Conservation (phyloP, 2,113 vertebrate genomes). For the Amazona guildingii region DNA sequence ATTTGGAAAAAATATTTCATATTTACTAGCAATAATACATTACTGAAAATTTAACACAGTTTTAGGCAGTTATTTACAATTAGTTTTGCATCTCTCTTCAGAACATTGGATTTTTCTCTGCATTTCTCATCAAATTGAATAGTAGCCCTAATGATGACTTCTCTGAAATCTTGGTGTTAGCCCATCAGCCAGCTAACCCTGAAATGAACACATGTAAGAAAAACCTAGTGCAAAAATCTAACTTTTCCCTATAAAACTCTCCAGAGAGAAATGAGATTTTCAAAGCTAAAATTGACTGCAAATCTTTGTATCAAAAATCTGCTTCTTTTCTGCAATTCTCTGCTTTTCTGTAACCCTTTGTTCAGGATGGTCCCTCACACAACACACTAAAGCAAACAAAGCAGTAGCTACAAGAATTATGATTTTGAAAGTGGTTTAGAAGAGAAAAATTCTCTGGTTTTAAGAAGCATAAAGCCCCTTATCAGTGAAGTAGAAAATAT, state of each 20-base stretch:
- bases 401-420: neutral
- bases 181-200: neutral
- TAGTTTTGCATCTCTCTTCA: neutral
- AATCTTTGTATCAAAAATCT: neutral
- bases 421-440: neutral
- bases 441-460: neutral
- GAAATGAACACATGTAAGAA: neutral
- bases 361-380: neutral
- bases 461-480: neutral
- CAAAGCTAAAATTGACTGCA: neutral
- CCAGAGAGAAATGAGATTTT: neutral
- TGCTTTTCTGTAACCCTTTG: neutral
- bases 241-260: neutral
- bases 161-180: neutral
- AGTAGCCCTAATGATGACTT: neutral
- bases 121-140: neutral
- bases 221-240: neutral
- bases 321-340: neutral
- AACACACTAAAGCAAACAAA: neutral
- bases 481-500: neutral
- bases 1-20: neutral
- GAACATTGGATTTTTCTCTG: fast-evolving
- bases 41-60: neutral
- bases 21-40: neutral
- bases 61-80: neutral